Evolutionary conservation across 2,888 invertebrate species (phyloP).

Genomic region (Saturnia japonica): DNA sequence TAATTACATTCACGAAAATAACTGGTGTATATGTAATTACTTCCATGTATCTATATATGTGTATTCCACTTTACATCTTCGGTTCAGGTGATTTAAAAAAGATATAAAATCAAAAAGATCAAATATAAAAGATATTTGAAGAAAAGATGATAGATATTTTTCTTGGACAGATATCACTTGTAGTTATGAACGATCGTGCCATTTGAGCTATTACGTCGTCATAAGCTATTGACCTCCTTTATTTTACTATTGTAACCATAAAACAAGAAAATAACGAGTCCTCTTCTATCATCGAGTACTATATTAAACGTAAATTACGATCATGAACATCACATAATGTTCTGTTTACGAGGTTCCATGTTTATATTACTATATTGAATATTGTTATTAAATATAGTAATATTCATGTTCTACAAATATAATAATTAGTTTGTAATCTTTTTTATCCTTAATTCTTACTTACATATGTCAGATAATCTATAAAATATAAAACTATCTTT

Average conservation of each 20-base stretch:
- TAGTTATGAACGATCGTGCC: slow-evolving; percentile 29
- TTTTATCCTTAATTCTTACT: background rate
- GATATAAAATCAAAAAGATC: no score
- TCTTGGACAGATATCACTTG: slow-evolving; percentile 10
- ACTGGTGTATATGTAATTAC: no score
- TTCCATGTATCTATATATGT: no score
- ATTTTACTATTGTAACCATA: slow-evolving; percentile 53
- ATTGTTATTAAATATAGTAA: slow-evolving; percentile 1
- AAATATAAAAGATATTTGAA: no score
- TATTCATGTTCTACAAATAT: background rate
- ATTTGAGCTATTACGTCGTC: slow-evolving; percentile 33
- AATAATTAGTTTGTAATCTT: background rate
- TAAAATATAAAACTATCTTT: no score
- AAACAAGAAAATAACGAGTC: slow-evolving; percentile 46
- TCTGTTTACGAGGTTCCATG: background rate
- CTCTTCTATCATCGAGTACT: slow-evolving; percentile 29
- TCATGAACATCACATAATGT: slow-evolving; percentile 1
- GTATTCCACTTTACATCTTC: no score
- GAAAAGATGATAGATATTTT: slow-evolving; percentile 18
- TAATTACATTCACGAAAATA: no score
- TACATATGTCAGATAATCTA: background rate
- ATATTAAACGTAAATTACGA: slow-evolving; percentile 12
- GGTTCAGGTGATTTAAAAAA: no score
- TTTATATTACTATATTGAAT: slow-evolving; percentile 7
- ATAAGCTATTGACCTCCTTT: slow-evolving; percentile 51